Base-by-base conservation (phyloP, 1,140 invertebrate genomes). In the Pseudomyrmex sp. region DNA sequence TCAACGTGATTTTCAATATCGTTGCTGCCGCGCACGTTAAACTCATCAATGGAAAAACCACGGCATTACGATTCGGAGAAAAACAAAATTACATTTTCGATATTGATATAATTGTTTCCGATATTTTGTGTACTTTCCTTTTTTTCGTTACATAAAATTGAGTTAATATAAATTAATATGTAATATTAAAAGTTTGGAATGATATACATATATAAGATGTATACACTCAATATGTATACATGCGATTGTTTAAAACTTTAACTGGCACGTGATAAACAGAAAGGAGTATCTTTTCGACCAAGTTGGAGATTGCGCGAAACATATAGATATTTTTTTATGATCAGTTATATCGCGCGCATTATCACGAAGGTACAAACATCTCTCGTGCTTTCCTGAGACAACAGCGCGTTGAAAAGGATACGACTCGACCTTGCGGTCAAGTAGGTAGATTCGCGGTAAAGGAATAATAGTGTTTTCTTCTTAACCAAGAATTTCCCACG, bases 401-500 rank as follows among this genome's bases (percentile, higher is more conserved):
- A 26, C 26, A 26, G n/a, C 63, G 26, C 76, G 26, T 35, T 44
- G 65, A 80, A 63, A 26, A 52, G 10, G 58, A 74, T 23, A 52
- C 35, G 77, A 61, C n/a, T 62, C 56, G 73, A 44, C 46, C 62
- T 63, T 76, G 82, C 54, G 69, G 77, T 82, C 82, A 59, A 73
- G 54, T 50, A 35, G 82, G 54, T 50, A 20, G 73, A 79, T 70
- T 10, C 52, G 26, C 54, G 20, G 46, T 13, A 26, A 35, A 35
- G 61, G 59, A 72, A 70, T 79, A 73, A 85, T 85, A 74, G 56
- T 15, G 46, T 72, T 84, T 85, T 50, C 66, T 59, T 7, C 23
- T 62, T n/a, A 63, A 48, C 35, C n/a, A 52, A 20, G 61, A 68
- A 44, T 56, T 86, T 86, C 84, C 58, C 85, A 85, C 56, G 82